Evolutionary conservation across 2,888 invertebrate species (phyloP), one percentile per base, ranked within the genome.

Genomic region (Amphipoea lucens): DNA sequence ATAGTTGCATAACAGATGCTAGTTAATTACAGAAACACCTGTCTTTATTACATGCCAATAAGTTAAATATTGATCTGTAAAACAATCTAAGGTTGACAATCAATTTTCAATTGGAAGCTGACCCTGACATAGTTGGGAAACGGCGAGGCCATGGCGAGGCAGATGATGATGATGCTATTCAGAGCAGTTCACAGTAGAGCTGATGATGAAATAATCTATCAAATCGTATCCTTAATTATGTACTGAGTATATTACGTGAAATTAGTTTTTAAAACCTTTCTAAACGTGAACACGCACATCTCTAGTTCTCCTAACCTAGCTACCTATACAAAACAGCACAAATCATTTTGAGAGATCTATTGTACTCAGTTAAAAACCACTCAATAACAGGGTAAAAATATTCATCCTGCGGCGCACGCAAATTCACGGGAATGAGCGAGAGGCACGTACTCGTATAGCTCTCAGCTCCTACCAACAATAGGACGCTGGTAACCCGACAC

Each of bases 291-390:
- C 9, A 45, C 36, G 9, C 54, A 4, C 9, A 65, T 40, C 40
- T 74, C 20, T 23, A 70, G 65, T 48, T 36, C 67, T 11, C 23
- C 29, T 62, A 54, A 14, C 60, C 20, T 42, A 40, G 20, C n/a
- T 60, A 36, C 36, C 36, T 36, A 36, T 36, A 42, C 42, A 63
- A 45, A 40, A 14, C 20, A 66, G 29, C 71, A 71, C 57, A 60
- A 65, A 40, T 51, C 68, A 48, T 66, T 48, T 68, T 65, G 57
- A 85, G 63, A 65, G 71, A 40, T 65, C 72, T 76, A 69, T 84
- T 81, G 76, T 76, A 71, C 68, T 74, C 86, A 40, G 74, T 77
- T 71, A 85, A 76, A 83, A 82, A 77, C 29, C 85, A 77, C 69
- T 77, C 74, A 85, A 77, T 84, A 82, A 71, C 51, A 70, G 60